These are phyloP conservation scores for Cryptus armator DNA, from an alignment of 2,888 invertebrate genomes.

Conservation along the genomic window DNA sequence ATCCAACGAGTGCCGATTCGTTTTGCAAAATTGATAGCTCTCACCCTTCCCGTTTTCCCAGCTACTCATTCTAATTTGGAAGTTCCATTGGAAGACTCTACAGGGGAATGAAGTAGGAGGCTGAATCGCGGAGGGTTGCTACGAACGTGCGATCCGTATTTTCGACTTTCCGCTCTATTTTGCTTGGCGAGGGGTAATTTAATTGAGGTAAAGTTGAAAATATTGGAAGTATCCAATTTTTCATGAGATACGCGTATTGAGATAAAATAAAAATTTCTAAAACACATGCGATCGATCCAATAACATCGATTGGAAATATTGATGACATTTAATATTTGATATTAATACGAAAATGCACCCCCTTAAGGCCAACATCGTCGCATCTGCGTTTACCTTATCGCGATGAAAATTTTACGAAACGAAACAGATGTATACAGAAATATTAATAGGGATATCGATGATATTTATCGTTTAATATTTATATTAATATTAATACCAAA, in stretches of 20 bases:
- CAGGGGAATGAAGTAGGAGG: constrained; percentile 19
- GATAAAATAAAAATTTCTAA: background rate
- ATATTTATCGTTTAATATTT: too few species aligned
- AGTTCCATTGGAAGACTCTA: constrained; percentile 41
- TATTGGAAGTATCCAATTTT: background rate
- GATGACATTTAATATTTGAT: background rate
- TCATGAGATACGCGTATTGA: background rate
- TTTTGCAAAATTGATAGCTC: constrained; percentile 73
- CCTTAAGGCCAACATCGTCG: too few species aligned
- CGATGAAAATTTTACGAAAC: too few species aligned
- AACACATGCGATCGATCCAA: background rate
- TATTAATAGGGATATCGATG: too few species aligned
- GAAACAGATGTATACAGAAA: too few species aligned
- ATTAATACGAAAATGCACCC: background rate
- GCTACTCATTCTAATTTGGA: constrained; percentile 43
- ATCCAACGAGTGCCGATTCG: constrained; percentile 49
- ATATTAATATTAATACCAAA: too few species aligned
- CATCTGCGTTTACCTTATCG: too few species aligned
- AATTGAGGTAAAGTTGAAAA: constrained; percentile 46
- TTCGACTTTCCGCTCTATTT: constrained; percentile 8
- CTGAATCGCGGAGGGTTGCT: constrained; percentile 1
- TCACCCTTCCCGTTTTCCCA: constrained; percentile 17
- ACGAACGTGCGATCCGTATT: constrained; percentile 5
- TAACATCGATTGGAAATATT: background rate
- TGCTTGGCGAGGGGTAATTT: constrained; percentile 25